Evolutionary conservation across 2,888 invertebrate genomes (phyloP).

Genomic region (Incurvaria masculella): DNA sequence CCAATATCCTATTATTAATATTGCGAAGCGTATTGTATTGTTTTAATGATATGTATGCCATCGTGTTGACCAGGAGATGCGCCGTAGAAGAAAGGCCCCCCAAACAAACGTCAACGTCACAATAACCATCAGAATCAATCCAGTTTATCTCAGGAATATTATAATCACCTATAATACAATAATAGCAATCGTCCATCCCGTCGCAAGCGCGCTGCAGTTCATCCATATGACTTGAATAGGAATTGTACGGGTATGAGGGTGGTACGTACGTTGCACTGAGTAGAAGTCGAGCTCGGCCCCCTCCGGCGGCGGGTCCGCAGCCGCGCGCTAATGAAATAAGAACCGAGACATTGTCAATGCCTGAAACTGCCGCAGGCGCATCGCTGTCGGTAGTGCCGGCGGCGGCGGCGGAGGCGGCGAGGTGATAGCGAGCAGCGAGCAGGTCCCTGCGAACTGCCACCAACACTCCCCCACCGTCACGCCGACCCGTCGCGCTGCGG

Average conservation of each 20-base stretch:
- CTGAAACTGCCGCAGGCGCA: no score
- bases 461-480: no score
- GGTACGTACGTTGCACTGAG: not conserved
- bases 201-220: not conserved
- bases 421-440: no score
- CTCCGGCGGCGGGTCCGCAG: not conserved
- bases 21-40: not conserved
- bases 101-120: no score
- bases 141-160: not conserved
- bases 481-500: no score
- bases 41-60: not conserved
- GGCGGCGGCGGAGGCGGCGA: not conserved
- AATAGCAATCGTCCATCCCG: not conserved
- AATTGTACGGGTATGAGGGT: not conserved
- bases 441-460: no score
- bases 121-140: not conserved
- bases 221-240: not conserved
- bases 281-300: not conserved
- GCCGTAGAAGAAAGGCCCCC: not conserved
- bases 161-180: not conserved
- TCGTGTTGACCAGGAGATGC: not conserved
- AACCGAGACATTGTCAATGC: not conserved
- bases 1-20: not conserved
- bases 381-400: no score
- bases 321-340: not conserved